Percentiles rank a stretch among this genome's conserved stretches.
phyloP scores from a whole-genome alignment of 1,140 invertebrate species.

The Glossosoma conforme region DNA sequence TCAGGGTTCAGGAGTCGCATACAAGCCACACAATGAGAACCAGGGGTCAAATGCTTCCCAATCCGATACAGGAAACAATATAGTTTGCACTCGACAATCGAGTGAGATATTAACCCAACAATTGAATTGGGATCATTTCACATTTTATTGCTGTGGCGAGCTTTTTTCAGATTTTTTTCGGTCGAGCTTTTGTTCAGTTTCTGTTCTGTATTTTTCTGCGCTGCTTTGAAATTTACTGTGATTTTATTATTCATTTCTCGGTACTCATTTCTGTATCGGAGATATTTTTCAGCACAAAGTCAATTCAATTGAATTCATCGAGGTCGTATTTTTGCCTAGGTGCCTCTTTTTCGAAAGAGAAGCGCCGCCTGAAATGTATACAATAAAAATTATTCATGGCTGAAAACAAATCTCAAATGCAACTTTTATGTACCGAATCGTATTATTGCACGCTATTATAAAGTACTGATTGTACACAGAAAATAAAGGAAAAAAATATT shows the following conservation, averaged over 20 bases:
- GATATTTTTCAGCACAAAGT: no score
- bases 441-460: no score
- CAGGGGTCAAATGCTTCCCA: slow-evolving; percentile 23
- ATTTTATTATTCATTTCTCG: not conserved
- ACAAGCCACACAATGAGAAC: slow-evolving; percentile 23
- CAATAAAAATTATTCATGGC: no score
- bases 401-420: no score
- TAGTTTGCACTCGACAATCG: slow-evolving; percentile 13
- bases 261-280: no score
- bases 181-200: not conserved
- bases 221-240: not conserved
- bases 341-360: no score
- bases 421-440: no score
- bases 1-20: slow-evolving; percentile 28
- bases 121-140: slow-evolving; percentile 4
- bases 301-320: no score
- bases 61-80: slow-evolving; percentile 30
- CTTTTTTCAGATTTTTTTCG: not conserved
- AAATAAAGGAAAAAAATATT: no score
- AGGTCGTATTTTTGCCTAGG: no score
- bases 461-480: no score
- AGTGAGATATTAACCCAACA: slow-evolving; percentile 5
- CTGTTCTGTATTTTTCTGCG: not conserved
- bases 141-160: not conserved
- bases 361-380: no score